Evolutionary conservation across 2,888 invertebrate genomes (phyloP).

Genomic region (Ophonus ardosiacus): DNA sequence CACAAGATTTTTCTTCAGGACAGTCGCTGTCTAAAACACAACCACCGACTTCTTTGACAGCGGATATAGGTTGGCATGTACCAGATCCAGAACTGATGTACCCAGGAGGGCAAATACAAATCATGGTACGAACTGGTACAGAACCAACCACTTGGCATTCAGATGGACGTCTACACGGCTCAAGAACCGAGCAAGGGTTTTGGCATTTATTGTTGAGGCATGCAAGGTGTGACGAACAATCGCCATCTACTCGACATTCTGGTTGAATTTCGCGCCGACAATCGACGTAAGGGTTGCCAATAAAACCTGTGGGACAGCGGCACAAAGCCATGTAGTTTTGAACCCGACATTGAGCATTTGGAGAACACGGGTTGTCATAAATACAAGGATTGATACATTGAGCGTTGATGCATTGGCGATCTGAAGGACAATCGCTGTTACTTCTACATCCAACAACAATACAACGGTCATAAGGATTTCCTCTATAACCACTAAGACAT

Average conservation of each 20-base stretch:
- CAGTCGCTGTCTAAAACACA: conserved; percentile 90
- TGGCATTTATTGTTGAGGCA: conserved; percentile 90
- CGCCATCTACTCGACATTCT: conserved; percentile 88
- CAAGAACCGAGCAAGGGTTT: conserved; percentile 87
- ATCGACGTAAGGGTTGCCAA: conserved; percentile 89
- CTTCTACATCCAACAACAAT: conserved; percentile 89
- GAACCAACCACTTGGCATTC: conserved; percentile 89
- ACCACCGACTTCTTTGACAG: conserved; percentile 79
- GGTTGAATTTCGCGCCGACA: conserved; percentile 85
- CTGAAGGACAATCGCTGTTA: conserved; percentile 91
- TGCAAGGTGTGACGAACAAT: conserved; percentile 88
- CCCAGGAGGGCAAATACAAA: conserved; percentile 93
- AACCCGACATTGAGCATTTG: conserved; percentile 87
- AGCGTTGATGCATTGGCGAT: conserved; percentile 90
- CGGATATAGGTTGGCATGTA: conserved; percentile 85
- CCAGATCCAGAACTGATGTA: conserved; percentile 91
- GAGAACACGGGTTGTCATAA: conserved; percentile 86
- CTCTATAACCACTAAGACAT: conserved; percentile 88
- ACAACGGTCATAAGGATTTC: conserved; percentile 87
- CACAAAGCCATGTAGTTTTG: conserved; percentile 91
- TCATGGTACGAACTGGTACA: conserved; percentile 91
- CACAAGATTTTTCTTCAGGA: conserved; percentile 86
- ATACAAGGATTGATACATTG: conserved; percentile 92
- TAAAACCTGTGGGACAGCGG: conserved; percentile 86
- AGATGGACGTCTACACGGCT: conserved; percentile 89